Base-by-base conservation (phyloP, 2,113 vertebrate species). In the Daubentonia madagascariensis region DNA sequence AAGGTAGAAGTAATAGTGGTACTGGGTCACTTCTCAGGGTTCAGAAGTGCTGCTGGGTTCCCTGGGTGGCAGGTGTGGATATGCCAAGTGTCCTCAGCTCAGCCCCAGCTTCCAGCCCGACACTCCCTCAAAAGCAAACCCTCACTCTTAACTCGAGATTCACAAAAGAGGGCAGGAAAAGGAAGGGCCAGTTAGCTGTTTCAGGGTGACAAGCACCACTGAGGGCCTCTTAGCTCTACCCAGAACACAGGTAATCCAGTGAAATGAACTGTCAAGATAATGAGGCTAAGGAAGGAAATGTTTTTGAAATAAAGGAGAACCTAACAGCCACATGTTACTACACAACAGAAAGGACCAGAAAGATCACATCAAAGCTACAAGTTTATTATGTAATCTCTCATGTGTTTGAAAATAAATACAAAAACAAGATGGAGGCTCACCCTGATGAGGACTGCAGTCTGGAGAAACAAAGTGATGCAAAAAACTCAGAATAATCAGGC, bases 11-110 rank as follows among this genome's bases (percentile, higher is more conserved):
- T 32, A 23, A 6, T 18, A 23, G 52, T 12, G 30, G 6, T 13
- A 32, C 2, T 20, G n/a, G 5, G 35, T 37, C 32, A 16, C 23
- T 89, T 81, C 45, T 48, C 6, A 43, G 73, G 45, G 7, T 20
- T 10, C 13, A 32, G 18, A 68, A 68, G 48, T 32, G 20, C 1
- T 23, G 9, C 35, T 20, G 45, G 20, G 57, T n/a, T n/a, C 48
- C 22, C 2, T 1, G 2, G 2, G 17, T 37, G 6, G 2, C 54
- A 37, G n/a, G 35, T 16, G 18, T 14, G 28, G 40, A 10, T 2
- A 30, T 9, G 17, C 43, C 12, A 54, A 48, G 52, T 20, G 20
- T 45, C 28, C 57, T 48, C 22, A 22, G 61, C 43, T 88, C 50
- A 78, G 76, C 37, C 0, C 0, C 3, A 6, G 48, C 18, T 83